These are phyloP conservation scores for Oxycera nigricornis DNA, from an alignment of 2,888 invertebrate genomes.

Conservation along the genomic window DNA sequence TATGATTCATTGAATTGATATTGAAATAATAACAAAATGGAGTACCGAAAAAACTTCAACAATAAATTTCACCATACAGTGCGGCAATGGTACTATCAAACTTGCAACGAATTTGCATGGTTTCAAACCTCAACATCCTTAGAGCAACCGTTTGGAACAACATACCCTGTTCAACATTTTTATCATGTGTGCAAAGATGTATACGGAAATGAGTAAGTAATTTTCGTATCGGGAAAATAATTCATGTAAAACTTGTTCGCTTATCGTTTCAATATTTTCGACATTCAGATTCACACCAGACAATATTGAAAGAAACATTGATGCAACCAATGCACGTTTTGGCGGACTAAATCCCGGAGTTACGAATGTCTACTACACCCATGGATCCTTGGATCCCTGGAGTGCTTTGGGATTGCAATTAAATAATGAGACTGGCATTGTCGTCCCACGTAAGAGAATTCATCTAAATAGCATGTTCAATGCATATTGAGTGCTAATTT, in stretches of 20 bases:
- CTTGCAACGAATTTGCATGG: slow-evolving; percentile 87
- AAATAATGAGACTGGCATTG: not conserved
- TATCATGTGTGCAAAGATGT: slow-evolving; percentile 54
- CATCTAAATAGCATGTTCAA: not conserved
- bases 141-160: slow-evolving; percentile 65
- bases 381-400: slow-evolving; percentile 68
- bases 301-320: slow-evolving; percentile 48
- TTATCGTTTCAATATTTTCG: not conserved
- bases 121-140: slow-evolving; percentile 74
- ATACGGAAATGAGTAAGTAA: slow-evolving; percentile 49
- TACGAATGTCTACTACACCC: slow-evolving; percentile 64
- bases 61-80: too few species aligned
- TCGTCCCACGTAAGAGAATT: slow-evolving; percentile 14
- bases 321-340: slow-evolving; percentile 63
- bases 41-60: too few species aligned
- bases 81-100: slow-evolving; percentile 83
- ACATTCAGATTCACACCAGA: slow-evolving; percentile 15
- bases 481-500: not conserved
- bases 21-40: too few species aligned
- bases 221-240: not conserved
- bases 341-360: slow-evolving; percentile 63
- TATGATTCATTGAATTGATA: too few species aligned
- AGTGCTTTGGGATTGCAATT: slow-evolving; percentile 62
- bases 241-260: not conserved
- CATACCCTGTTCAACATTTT: slow-evolving; percentile 55